phyloP scores from a whole-genome alignment of 1,140 invertebrate genomes.

The Dendroctonus ponderosae region DNA sequence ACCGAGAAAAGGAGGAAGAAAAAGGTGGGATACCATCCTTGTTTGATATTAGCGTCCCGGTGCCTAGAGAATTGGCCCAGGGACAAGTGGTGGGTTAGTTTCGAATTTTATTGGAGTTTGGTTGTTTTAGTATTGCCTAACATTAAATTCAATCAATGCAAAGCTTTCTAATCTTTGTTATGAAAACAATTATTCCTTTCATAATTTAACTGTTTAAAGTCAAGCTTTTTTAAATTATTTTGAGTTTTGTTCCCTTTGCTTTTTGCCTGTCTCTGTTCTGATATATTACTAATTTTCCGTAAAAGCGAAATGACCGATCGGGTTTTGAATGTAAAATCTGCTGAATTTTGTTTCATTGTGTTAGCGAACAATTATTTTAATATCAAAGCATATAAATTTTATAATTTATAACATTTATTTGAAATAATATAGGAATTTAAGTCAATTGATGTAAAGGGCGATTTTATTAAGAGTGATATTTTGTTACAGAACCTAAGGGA shows the following conservation, averaged over 20 bases:
- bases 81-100: constrained; percentile 36
- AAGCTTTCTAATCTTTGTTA: too few species aligned
- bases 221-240: too few species aligned
- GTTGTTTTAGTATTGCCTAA: constrained; percentile 4
- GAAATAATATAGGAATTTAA: too few species aligned
- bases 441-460: background rate
- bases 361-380: background rate
- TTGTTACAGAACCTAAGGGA: constrained; percentile 11
- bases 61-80: constrained; percentile 47
- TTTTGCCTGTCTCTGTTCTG: too few species aligned
- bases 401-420: background rate
- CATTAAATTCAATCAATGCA: too few species aligned
- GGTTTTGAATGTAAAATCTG: too few species aligned
- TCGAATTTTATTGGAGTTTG: constrained; percentile 29
- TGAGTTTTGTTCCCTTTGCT: too few species aligned
- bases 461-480: constrained; percentile 2
- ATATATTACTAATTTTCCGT: too few species aligned
- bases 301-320: too few species aligned
- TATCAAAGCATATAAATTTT: background rate
- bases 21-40: constrained; percentile 56
- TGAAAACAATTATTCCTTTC: too few species aligned
- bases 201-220: too few species aligned
- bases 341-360: too few species aligned
- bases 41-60: constrained; percentile 58
- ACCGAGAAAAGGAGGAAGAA: constrained; percentile 34